Conservation (phyloP, 2,797 vertebrate species). For the Eulemur coronatus region DNA sequence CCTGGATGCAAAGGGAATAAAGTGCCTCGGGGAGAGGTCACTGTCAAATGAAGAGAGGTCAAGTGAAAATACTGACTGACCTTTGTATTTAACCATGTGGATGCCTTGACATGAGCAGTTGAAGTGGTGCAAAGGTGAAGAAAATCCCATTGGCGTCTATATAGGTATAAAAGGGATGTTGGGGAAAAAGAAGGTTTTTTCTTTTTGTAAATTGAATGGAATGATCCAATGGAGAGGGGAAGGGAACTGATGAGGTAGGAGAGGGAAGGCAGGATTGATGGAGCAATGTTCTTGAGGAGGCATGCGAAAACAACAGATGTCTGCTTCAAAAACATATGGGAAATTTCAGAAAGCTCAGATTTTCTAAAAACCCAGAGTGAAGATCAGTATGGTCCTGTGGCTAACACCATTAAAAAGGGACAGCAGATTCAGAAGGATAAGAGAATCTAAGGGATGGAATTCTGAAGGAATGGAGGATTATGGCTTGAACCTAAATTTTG, state of each 20-base stretch:
- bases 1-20: not conserved
- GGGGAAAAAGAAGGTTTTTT: not conserved
- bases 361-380: conserved; percentile 40
- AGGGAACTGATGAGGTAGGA: not conserved
- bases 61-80: not conserved
- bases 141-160: not conserved
- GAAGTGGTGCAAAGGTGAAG: not conserved
- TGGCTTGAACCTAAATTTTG: not conserved
- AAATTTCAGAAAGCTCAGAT: conserved; percentile 27
- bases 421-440: not conserved
- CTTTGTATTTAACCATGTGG: not conserved
- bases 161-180: not conserved
- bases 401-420: not conserved
- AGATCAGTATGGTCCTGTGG: not conserved
- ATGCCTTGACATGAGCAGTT: not conserved
- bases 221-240: not conserved
- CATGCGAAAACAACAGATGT: conserved; percentile 59
- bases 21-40: not conserved
- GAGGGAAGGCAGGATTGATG: not conserved
- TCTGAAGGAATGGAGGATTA: not conserved
- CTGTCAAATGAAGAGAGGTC: not conserved
- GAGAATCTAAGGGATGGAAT: not conserved
- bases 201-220: not conserved
- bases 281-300: conserved; percentile 32
- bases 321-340: conserved; percentile 36